Base-by-base conservation (phyloP, 1,140 invertebrate genomes). In the Zaprionus lachaisei region DNA sequence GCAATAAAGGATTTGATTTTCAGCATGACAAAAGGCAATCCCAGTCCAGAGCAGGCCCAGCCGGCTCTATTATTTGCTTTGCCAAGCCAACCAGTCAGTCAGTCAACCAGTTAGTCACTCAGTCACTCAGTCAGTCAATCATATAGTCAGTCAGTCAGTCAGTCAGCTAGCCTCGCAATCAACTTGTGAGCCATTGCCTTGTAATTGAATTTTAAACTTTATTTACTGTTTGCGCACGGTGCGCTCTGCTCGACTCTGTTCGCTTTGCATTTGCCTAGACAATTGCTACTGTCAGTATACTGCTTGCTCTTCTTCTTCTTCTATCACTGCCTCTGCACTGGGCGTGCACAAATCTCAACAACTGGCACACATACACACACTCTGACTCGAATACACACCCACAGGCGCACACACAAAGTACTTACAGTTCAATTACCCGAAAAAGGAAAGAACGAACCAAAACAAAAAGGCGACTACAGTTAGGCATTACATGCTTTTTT, bases 1-100 rank as follows among this genome's bases (percentile, higher is more conserved):
- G 82, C 85, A 90, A 90, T 90, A 90, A 90, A 90, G 85, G 86
- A 90, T 90, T 90, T 90, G 85, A 90, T 90, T 90, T 90, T 82
- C 81, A 75, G 73, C 72, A 71, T 85, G 80, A 90, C 81, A 90
- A 90, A 89, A 89, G 85, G 66, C 84, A 89, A 67, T 79, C 57
- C 54, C 71, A 67, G 66, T 76, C 63, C 51, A 22, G 34, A 37
- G 58, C 79, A 31, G 62, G 58, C 51, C 24, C 26, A 44, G 67
- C 76, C 22, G 62, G 63, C 68, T 90, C 86, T 90, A 73, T 82
- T 68, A 85, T 85, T 90, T 90, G 71, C 70, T 73, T 81, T 72
- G 76, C 37, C 51, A 17, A 72, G 54, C 24, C 67, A 77, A n/a
- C 51, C 61, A 54, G 7, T 12, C 60, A 60, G 41, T 37, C 77